Base-by-base conservation (phyloP, 2,888 invertebrate species). In the Plebejus argus region DNA sequence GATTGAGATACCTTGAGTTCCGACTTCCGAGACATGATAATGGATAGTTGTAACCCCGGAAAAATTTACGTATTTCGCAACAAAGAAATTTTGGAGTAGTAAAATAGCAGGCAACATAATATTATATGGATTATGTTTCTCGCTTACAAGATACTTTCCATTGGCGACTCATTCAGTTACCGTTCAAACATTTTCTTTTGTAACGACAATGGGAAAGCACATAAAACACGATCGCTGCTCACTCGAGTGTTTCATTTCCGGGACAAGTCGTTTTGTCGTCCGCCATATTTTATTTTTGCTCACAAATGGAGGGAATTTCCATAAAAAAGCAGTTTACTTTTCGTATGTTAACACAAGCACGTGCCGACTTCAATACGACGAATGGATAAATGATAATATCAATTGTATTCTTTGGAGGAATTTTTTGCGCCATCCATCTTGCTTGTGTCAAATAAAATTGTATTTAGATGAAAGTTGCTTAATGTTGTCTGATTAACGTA, bases 201-300 rank as follows among this genome's bases (percentile, higher is more conserved):
- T 53, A 76, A 35, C 58, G 74, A 70, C 70, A 78, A 78, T 81
- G 76, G 76, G 70, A 79, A 56, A 79, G 78, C 78, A 80, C 76
- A 80, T 78, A 80, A 81, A 81, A 81, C 79, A 77, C 58, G 78
- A 76, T 81, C 77, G 79, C 79, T 82, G 83, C 82, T 82, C 82
- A 82, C 84, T 86, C 82, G 86, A 90, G 90, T 87, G 90, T 85
- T 86, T 86, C 88, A 86, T 86, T 89, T 94, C 94, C 94, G 89
- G 91, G 83, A 94, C 94, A 94, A 93, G 93, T 89, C 87, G 90
- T 88, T 94, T 93, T 93, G 94, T 93, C 93, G 91, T 88, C 83
- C 86, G 84, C 85, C 86, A 90, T 89, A 90, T 89, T 85, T 84
- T 83, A 83, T 82, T 90, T 91, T 89, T 87, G 86, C 87, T 86